Evolutionary conservation across 2,797 vertebrate genomes (phyloP).

Genomic region (Rhodeus uyekii): DNA sequence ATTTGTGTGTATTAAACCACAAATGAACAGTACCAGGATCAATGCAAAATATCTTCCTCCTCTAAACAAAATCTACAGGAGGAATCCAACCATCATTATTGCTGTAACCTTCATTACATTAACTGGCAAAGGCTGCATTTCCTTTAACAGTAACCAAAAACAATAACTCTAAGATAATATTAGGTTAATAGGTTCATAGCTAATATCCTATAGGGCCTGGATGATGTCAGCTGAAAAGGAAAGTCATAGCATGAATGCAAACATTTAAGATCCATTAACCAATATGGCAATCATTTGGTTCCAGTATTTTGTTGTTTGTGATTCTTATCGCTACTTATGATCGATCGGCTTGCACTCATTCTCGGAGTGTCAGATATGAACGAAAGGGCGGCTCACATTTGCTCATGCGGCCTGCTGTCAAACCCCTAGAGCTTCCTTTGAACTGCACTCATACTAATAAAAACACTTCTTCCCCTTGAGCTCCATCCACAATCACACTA

Average conservation of each 20-base stretch:
- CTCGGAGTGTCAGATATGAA: neutral
- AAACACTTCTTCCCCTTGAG: slow-evolving; percentile 19
- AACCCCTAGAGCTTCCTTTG: slow-evolving; percentile 35
- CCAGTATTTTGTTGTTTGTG: neutral
- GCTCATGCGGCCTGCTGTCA: neutral
- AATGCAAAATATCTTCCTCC: too few relatives aligned
- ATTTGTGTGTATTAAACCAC: too few relatives aligned
- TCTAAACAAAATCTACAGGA: neutral
- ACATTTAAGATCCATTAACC: neutral
- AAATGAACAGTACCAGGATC: too few relatives aligned
- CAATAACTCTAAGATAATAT: neutral
- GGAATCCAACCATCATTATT: neutral
- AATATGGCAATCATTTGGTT: neutral
- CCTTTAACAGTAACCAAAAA: neutral
- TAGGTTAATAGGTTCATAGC: neutral
- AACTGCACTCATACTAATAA: slow-evolving; percentile 48
- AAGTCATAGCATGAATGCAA: neutral
- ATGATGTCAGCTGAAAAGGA: neutral
- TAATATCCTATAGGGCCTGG: neutral
- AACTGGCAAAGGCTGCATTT: neutral
- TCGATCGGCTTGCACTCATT: neutral
- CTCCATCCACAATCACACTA: slow-evolving; percentile 19
- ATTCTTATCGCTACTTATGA: neutral
- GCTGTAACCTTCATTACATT: neutral
- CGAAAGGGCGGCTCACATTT: neutral